Conservation (phyloP, 2,113 vertebrate genomes). For the Physeter macrocephalus region DNA sequence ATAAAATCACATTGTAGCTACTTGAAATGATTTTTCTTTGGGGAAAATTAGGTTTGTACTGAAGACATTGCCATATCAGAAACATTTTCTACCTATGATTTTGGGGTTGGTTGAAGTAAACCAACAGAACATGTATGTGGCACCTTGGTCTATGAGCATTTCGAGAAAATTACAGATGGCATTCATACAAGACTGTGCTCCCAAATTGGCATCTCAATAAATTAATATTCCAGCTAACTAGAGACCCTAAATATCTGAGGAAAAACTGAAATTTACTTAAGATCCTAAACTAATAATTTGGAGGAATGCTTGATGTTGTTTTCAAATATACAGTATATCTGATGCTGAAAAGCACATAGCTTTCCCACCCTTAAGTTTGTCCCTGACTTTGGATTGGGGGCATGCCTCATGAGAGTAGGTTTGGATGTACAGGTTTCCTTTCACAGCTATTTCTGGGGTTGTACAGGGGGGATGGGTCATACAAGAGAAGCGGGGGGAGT, state of each 20-base stretch:
- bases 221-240: not conserved
- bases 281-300: not conserved
- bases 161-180: not conserved
- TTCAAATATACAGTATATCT: not conserved
- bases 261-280: not conserved
- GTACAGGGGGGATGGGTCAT: not conserved
- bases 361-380: not conserved
- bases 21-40: not conserved
- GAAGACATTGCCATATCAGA: not conserved
- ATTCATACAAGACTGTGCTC: not conserved
- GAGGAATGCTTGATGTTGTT: not conserved
- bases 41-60: not conserved
- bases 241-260: not conserved
- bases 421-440: not conserved
- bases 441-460: not conserved
- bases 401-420: not conserved
- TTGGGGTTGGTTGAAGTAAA: not conserved
- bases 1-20: not conserved
- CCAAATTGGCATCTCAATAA: not conserved
- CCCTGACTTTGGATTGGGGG: not conserved
- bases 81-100: not conserved
- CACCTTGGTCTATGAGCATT: not conserved
- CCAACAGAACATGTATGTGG: not conserved
- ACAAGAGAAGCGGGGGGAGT: not conserved
- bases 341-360: not conserved